Evolutionary conservation across 2,888 invertebrate genomes (phyloP).

Genomic region (Acleris holmiana): DNA sequence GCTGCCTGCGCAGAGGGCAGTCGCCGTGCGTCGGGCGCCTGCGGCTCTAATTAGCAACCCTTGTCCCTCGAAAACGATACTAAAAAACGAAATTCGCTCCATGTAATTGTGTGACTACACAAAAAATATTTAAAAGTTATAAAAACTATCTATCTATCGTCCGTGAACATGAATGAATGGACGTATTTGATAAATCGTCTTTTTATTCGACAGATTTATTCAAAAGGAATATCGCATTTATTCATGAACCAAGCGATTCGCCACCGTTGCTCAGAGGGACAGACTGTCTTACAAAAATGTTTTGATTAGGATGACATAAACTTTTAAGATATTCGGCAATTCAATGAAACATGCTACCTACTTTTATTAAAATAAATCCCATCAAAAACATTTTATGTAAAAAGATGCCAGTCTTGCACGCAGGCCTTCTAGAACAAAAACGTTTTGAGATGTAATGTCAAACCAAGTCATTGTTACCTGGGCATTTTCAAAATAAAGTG

Average conservation of each 20-base stretch:
- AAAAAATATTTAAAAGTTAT: constrained; percentile 82
- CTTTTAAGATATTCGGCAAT: constrained; percentile 47
- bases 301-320: constrained; percentile 27
- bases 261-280: constrained; percentile 76
- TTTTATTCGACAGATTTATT: constrained; percentile 79
- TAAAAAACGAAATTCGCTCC: constrained; percentile 66
- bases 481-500: too few relatives aligned
- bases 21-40: constrained; percentile 72
- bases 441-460: too few relatives aligned
- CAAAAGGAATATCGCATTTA: constrained; percentile 79
- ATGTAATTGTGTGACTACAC: constrained; percentile 76
- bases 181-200: constrained; percentile 80
- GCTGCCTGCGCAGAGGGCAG: not conserved
- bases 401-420: too few relatives aligned
- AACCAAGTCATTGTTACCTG: too few relatives aligned
- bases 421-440: too few relatives aligned
- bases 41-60: constrained; percentile 74
- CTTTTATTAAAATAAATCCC: too few relatives aligned
- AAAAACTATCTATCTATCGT: constrained; percentile 59
- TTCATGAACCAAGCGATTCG: constrained; percentile 81
- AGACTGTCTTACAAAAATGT: constrained; percentile 62
- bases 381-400: too few relatives aligned
- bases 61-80: constrained; percentile 67
- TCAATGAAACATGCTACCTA: not conserved
- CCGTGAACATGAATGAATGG: constrained; percentile 57